Base-by-base conservation (phyloP, 2,113 vertebrate species). In the Pomatorhinus ruficollis region DNA sequence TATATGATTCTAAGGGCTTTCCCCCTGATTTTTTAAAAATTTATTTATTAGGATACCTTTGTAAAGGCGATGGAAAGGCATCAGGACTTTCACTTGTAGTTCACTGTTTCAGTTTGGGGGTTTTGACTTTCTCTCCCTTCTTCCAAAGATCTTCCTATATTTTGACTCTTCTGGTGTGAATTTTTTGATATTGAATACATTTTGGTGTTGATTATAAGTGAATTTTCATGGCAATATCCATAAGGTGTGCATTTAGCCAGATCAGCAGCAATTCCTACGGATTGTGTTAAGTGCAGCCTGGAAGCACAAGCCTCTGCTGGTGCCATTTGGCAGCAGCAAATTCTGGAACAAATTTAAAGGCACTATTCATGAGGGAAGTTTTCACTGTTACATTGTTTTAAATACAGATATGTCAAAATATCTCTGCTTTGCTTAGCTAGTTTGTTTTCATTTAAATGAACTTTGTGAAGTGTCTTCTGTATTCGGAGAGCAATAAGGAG, bases 381-480 rank as follows among this genome's bases (percentile, higher is more conserved):
- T 91, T 88, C 70, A 56, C 49, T 83, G 47, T 83, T 88, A 50
- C n/a, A 13, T 66, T 86, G 17, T 83, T 91, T 95, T 79, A 90
- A 94, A 94, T 70, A 59, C 79, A 92, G 68, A 81, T 42, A 16
- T 76, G 71, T 95, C 92, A 95, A 92, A 95, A 90, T 83, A 83
- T 28, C 33, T 92, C 64, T 70, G 11, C 35, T 9, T 70, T 89
- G 68, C 83, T 92, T 86, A 92, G 80, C 92, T 90, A 27, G 89
- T 96, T 95, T 93, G 92, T 93, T 96, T 93, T 90, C 78, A 70
- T 87, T 94, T 96, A 92, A 91, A 92, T 81, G 31, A 94, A 93
- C 44, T 95, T 96, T 35, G 24, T 66, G 68, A 91, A 92, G 47
- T 88, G 59, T 93, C 82, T 93, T 61, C 52, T 40, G 47, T 56